Percentiles rank a stretch among this genome's conserved stretches.
These are phyloP conservation scores for Cephalopachus bancanus DNA, from an alignment of 2,797 vertebrate species.

Conservation along the genomic window DNA sequence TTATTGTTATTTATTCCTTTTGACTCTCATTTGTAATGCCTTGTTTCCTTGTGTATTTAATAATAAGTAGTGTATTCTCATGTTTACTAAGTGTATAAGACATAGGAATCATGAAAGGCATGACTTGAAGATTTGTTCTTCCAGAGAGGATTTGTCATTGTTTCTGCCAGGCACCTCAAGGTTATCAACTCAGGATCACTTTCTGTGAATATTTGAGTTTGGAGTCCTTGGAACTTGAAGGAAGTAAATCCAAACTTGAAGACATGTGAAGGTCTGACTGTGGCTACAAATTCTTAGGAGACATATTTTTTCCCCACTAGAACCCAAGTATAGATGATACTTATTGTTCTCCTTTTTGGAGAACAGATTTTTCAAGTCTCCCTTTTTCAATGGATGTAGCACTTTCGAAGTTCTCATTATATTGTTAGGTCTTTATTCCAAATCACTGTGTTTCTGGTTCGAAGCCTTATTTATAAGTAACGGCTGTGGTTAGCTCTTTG, in stretches of 20 bases:
- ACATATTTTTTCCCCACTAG: neutral
- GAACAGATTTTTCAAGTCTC: neutral
- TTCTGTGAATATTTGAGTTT: neutral
- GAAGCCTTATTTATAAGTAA: conserved; percentile 11
- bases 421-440: neutral
- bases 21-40: neutral
- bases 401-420: neutral
- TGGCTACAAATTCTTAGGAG: neutral
- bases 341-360: neutral
- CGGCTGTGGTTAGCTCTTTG: neutral
- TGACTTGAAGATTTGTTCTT: neutral
- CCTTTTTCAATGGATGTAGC: neutral
- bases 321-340: neutral
- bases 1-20: neutral
- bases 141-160: neutral
- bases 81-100: neutral
- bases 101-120: neutral
- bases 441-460: neutral
- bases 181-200: neutral
- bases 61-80: neutral
- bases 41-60: neutral
- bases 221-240: neutral
- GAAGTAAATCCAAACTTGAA: neutral
- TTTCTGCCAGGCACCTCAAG: neutral
- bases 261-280: neutral